These are phyloP conservation scores for Calameuta idolon DNA, from an alignment of 2,888 invertebrate species.

Conservation along the genomic window DNA sequence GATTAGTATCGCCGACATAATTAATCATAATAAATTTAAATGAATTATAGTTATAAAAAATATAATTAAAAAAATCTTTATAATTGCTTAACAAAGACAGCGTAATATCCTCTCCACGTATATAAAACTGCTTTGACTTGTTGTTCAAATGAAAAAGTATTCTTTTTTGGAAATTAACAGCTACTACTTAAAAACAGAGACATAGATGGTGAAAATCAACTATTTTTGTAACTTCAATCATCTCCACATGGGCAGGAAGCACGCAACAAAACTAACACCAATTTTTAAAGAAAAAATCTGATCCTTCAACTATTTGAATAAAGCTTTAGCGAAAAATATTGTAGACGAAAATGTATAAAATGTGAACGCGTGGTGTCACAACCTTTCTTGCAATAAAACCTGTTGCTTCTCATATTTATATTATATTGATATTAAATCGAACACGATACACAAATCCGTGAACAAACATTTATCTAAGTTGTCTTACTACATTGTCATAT, in stretches of 20 bases:
- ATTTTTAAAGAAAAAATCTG: neutral
- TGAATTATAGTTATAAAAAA: neutral
- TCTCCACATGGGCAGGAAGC: neutral
- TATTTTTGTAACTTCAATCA: neutral
- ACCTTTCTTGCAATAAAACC: neutral
- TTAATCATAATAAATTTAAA: neutral
- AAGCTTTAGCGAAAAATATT: neutral
- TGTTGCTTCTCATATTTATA: neutral
- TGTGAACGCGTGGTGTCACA: neutral
- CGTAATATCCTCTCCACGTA: neutral
- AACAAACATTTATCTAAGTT: too few species aligned
- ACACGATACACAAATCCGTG: too few species aligned
- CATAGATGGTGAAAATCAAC: neutral
- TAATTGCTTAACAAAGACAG: neutral
- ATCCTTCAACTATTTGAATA: neutral
- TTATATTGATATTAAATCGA: neutral
- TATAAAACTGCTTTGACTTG: neutral
- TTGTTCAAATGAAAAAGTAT: neutral
- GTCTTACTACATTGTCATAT: too few species aligned
- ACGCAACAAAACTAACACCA: neutral
- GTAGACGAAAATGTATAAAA: neutral
- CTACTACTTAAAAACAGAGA: neutral
- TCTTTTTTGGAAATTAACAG: neutral
- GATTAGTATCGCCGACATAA: neutral
- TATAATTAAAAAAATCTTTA: neutral